These are phyloP conservation scores for Tyrophagus putrescentiae DNA, from an alignment of 1,140 invertebrate species.

Conservation along the genomic window DNA sequence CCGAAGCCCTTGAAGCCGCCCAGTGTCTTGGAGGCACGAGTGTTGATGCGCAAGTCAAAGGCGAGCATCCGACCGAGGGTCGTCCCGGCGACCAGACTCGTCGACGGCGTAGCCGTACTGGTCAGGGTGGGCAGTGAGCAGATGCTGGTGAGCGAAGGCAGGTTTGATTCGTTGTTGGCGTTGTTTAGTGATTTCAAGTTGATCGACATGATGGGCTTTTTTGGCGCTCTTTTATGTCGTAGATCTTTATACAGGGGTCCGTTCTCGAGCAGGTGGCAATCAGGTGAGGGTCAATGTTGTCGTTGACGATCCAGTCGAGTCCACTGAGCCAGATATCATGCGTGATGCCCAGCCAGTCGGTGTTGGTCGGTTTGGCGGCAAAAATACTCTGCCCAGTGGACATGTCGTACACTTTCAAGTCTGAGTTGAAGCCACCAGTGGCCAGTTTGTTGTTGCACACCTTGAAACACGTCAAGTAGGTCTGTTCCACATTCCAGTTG, in stretches of 20 bases:
- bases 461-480: conserved; percentile 21
- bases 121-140: conserved; percentile 13
- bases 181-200: conserved; percentile 22
- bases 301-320: conserved; percentile 20
- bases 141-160: conserved; percentile 17
- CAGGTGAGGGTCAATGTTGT: conserved; percentile 5
- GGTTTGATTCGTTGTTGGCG: conserved; percentile 22
- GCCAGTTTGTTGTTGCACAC: conserved; percentile 19
- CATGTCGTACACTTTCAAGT: conserved; percentile 24
- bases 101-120: background rate
- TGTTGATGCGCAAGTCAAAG: conserved; percentile 20
- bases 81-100: conserved; percentile 19
- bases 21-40: conserved; percentile 14
- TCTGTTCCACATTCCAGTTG: conserved; percentile 16
- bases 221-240: conserved; percentile 19
- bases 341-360: conserved; percentile 22
- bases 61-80: conserved; percentile 23
- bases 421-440: conserved; percentile 21
- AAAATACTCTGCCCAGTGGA: conserved; percentile 21
- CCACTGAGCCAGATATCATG: conserved; percentile 16
- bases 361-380: conserved; percentile 19
- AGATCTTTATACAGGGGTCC: conserved; percentile 20
- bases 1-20: conserved; percentile 23
- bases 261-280: conserved; percentile 22
- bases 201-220: conserved; percentile 16